Evolutionary conservation across 2,797 vertebrate species (phyloP), one percentile per base, ranked within the genome.

Genomic region (Anas flavirostris): DNA sequence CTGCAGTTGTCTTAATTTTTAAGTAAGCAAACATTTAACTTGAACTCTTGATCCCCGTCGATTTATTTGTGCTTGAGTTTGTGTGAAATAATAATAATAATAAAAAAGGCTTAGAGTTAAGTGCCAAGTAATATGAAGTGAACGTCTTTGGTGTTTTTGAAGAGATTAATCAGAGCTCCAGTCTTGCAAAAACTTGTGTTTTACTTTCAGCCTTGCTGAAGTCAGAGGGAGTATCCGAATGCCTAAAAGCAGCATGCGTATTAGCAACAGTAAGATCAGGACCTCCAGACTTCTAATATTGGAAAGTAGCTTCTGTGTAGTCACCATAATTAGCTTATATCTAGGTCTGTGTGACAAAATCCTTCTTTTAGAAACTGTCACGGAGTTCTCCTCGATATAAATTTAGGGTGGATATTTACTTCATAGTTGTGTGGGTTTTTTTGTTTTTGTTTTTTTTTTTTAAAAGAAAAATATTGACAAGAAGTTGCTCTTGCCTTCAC

Each of bases 401-500:
- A 89, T 92, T 77, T 64, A 67, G 64, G 93, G 63, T 75, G 91
- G 10, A 15, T 81, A 7, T 82, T 94, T 95, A 23, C 18, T 63
- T 76, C 62, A 43, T 52, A 89, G 21, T 56, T 73, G 67, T 50
- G 59, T 5, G 6, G 8, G 18, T 44, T 9, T 8, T 18, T 10
- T 5, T 46, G 16, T 43, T 41, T 16, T 43, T 16, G 6, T 16
- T 43, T 43, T 8, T 16, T 19, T 44, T 44, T 21, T 22, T 46
- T 22, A 39, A 56, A 35, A 43, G 19, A 25, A 60, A n/a, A 35
- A 23, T 6, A 23, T n/a, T 9, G 21, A 21, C 25, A 53, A 64
- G 22, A 94, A 87, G 33, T 56, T 67, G 7, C 8, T 58, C 2
- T 62, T 33, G 63, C 17, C 17, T 91, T 95, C 43, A 80, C 76